Conservation (phyloP, 2,888 invertebrate species). For the Drosophila macrospina region DNA sequence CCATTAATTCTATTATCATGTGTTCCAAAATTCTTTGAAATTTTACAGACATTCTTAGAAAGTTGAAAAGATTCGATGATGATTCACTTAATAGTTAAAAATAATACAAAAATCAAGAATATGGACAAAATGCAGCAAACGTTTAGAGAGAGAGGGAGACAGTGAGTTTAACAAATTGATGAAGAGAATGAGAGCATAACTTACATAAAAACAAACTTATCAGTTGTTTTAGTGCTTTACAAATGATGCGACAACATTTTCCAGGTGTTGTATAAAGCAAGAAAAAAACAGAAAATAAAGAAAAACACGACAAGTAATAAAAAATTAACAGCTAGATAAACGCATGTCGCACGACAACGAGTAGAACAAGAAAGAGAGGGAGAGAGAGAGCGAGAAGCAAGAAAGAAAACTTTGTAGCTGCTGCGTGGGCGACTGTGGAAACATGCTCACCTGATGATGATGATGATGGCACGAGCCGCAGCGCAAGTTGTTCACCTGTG, state of each 20-base stretch:
- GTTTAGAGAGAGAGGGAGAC: background rate
- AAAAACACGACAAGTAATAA: conserved; percentile 63
- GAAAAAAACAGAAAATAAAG: conserved; percentile 4
- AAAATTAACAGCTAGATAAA: conserved; percentile 69
- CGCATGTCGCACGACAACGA: conserved; percentile 47
- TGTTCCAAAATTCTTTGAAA: conserved; percentile 6
- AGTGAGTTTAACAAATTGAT: conserved; percentile 14
- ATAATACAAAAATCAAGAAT: background rate
- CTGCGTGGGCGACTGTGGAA: conserved; percentile 54
- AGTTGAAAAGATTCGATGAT: background rate
- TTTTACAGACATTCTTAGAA: background rate
- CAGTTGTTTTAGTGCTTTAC: conserved; percentile 56
- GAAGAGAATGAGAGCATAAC: conserved; percentile 25
- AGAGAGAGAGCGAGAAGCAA: conserved; percentile 4
- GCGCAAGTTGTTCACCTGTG: conserved; percentile 51
- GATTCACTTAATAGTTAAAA: conserved; percentile 8
- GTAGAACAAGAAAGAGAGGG: conserved; percentile 9
- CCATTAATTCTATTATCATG: conserved; percentile 11
- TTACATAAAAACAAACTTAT: conserved; percentile 50
- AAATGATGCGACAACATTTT: conserved; percentile 62
- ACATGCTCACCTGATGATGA: conserved; percentile 46
- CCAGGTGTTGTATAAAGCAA: conserved; percentile 21
- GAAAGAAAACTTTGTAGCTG: background rate
- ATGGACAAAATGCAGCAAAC: background rate
- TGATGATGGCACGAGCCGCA: conserved; percentile 53